These are phyloP conservation scores for Melinaea marsaeus DNA, from an alignment of 2,888 invertebrate species.

Conservation along the genomic window DNA sequence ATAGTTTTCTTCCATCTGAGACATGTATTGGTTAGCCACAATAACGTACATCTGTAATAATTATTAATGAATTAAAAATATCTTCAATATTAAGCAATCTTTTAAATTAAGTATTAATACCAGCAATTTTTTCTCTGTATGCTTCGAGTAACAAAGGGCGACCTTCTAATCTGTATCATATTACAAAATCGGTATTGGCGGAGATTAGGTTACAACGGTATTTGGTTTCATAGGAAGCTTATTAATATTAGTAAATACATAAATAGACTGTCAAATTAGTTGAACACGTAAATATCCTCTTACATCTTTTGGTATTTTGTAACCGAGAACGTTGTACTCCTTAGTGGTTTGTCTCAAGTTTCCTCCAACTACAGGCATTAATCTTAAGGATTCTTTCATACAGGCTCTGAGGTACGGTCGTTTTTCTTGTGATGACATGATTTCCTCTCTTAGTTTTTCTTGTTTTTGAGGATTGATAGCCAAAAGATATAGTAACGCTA, in stretches of 20 bases:
- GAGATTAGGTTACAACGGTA: too few species aligned
- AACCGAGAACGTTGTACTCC: conserved; percentile 80
- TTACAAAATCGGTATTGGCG: too few species aligned
- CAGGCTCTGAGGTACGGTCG: conserved; percentile 82
- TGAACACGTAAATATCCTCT: conserved; percentile 29
- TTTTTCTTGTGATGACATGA: conserved; percentile 49
- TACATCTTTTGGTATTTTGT: conserved; percentile 79
- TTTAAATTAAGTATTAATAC: too few species aligned
- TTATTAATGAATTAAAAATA: background rate
- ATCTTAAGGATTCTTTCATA: conserved; percentile 83
- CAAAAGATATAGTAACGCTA: conserved; percentile 78
- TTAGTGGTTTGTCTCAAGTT: conserved; percentile 72
- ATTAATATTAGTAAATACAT: too few species aligned
- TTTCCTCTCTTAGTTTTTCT: conserved; percentile 77
- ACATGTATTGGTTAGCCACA: conserved; percentile 78
- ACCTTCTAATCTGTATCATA: too few species aligned
- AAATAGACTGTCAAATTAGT: too few species aligned
- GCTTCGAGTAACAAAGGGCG: too few species aligned
- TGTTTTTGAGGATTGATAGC: conserved; percentile 81
- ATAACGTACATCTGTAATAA: conserved; percentile 40
- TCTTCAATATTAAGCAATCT: too few species aligned
- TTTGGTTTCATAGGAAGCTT: too few species aligned
- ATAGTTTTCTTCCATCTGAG: conserved; percentile 81
- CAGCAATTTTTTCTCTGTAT: too few species aligned
- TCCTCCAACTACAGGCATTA: conserved; percentile 79